Base-by-base conservation (phyloP, 2,888 invertebrate species). In the Parnassius smintheus region DNA sequence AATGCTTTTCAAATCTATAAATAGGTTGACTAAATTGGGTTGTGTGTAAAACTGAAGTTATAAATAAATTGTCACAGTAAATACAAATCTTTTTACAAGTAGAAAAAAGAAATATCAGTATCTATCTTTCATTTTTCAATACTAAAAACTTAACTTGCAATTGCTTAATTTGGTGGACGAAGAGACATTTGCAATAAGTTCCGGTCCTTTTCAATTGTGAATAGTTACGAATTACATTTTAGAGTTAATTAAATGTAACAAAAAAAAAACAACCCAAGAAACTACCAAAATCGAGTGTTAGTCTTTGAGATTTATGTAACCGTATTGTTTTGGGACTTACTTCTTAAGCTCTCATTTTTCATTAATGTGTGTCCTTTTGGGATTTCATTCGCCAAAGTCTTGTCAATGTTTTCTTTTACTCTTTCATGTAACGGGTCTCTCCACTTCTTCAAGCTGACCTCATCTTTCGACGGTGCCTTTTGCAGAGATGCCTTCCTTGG, bases 291-390 rank as follows among this genome's bases (percentile, higher is more conserved):
- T 35, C 3, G 35, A 35, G 3, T 35, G 35, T 3, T 35, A 7
- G 35, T 7, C 7, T 35, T 35, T 35, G 35, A 35, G 35, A 7
- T 35, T 35, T 35, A 35, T 7, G 35, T 35, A 35, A 35, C 35
- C 35, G 35, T 35, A 35, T 35, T 35, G 7, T 49, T 2, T 49
- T 12, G 9, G 13, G 18, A 88, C 92, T 88, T 75, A 92, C 92
- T 92, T 82, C 92, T 83, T 65, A 92, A 86, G 68, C 92, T 92
- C 67, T 92, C 92, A 72, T 92, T 92, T 71, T 92, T 92, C 18
- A 90, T 92, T 53, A 92, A 78, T 7, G 92, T 92, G 71, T 92
- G 92, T 56, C 92, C 92, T 71, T 92, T 92, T 1, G 92, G 92
- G 22, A 84, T 76, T 66, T 92, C 92, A 69, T 92, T 91, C 22